Conservation (phyloP, 92 coral and sea anemone genomes). For the Siderastrea radians region DNA sequence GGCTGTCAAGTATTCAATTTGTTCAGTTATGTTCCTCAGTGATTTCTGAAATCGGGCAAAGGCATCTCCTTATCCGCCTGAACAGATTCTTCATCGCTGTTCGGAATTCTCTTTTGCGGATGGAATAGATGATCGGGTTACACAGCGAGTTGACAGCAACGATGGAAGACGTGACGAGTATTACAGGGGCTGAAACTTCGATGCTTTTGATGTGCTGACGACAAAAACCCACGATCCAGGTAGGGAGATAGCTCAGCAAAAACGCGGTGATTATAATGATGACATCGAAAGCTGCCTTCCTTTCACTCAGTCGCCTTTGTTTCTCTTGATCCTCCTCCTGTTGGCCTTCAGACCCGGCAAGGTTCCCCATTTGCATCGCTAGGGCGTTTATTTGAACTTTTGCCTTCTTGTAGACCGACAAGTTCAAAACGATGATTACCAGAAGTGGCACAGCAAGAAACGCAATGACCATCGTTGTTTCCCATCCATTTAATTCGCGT, state of each 20-base stretch:
- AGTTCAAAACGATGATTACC: not conserved
- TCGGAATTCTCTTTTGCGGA: too few relatives aligned
- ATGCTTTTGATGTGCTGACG: not conserved
- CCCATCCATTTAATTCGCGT: not conserved
- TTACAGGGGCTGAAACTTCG: not conserved
- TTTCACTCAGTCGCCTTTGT: not conserved
- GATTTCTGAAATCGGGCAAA: too few relatives aligned
- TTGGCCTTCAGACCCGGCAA: not conserved
- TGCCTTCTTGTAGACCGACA: not conserved
- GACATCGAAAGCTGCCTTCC: slow-evolving; percentile 7
- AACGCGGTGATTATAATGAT: not conserved
- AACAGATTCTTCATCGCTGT: too few relatives aligned
- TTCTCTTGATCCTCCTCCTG: not conserved
- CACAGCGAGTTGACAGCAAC: too few relatives aligned
- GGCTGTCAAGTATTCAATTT: too few relatives aligned
- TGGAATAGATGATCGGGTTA: too few relatives aligned
- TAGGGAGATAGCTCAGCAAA: not conserved
- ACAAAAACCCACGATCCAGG: not conserved
- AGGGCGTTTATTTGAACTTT: not conserved
- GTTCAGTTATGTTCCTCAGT: too few relatives aligned
- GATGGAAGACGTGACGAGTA: not conserved
- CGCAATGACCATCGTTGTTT: not conserved
- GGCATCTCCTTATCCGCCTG: too few relatives aligned
- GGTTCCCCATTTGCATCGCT: too few relatives aligned
- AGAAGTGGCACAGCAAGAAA: too few relatives aligned